phyloP scores from a whole-genome alignment of 2,797 vertebrate genomes.

The Toxotes lorentzi region DNA sequence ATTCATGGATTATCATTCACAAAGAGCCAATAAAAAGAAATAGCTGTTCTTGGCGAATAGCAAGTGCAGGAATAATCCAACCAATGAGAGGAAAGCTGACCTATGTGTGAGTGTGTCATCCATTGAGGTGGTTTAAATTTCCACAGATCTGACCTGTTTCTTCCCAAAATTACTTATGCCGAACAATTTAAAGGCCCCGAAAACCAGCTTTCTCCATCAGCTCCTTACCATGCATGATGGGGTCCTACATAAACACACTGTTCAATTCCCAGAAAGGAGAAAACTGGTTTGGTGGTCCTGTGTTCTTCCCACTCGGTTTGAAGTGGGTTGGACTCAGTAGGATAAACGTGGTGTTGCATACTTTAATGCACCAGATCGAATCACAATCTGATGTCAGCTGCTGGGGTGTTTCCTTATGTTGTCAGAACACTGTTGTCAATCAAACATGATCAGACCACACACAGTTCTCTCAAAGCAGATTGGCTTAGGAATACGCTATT shows the following conservation, averaged over 20 bases:
- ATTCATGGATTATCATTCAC: neutral
- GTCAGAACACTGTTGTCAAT: neutral
- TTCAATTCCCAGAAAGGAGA: neutral
- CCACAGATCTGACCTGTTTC: neutral
- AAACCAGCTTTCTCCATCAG: neutral
- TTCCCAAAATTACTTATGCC: neutral
- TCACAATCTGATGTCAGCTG: neutral
- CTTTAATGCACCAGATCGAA: neutral
- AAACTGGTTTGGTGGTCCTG: neutral
- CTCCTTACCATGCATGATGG: neutral
- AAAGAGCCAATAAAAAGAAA: neutral
- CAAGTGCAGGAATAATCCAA: slow-evolving; percentile 2
- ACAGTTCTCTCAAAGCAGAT: neutral
- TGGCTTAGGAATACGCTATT: neutral
- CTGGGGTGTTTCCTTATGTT: neutral
- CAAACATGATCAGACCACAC: neutral
- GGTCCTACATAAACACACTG: neutral
- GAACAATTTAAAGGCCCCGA: neutral
- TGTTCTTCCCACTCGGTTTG: neutral
- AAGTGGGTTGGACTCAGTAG: neutral
- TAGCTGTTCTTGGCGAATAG: neutral
- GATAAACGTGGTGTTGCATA: neutral
- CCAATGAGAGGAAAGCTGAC: neutral
- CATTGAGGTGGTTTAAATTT: neutral
- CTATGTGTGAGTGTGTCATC: neutral